Base-by-base conservation (phyloP, 2,113 vertebrate species). In the Melanocharis versteri region DNA sequence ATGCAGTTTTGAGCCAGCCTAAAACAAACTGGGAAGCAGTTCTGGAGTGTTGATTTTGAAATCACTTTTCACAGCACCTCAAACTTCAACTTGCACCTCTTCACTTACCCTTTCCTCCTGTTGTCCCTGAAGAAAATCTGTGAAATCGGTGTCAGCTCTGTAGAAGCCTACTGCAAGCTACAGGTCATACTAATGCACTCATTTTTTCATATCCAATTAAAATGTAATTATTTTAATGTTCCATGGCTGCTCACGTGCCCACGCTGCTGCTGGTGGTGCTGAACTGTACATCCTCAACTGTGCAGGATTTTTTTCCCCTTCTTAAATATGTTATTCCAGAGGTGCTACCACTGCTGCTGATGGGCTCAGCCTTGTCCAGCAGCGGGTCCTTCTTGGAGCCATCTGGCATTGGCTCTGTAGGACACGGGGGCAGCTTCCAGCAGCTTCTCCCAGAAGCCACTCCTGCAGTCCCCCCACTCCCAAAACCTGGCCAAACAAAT, bases 211-310 rank as follows among this genome's bases (percentile, higher is more conserved):
- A 75, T 7, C 21, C 3, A 64, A 10, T 45, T 50, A 50, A 94
- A 92, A 51, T 26, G 31, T 21, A 68, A 53, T 92, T 90, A n/a
- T 50, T 37, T 72, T 35, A 12, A 20, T 65, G n/a, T 51, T 80
- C 66, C 45, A 35, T 1, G 1, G 42, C 58, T 83, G 45, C n/a
- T 80, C 37, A 51, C 0, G 1, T 16, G 18, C n/a, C 82, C 83
- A 60, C 0, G 0, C 16, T 69, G 37, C 33, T 45, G 31, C 6
- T 60, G 42, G 7, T 70, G 13, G 26, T 64, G 33, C 19, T 28
- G 65, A 93, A 57, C 58, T 73, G 45, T 37, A 62, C 33, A 44
- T 31, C 39, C 53, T 42, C 31, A 44, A 2, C 10, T 44, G 14
- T 27, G 37, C 31, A 86, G 62, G 45, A 23, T 15, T 60, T 77